Conservation (phyloP, 2,888 invertebrate genomes). For the Calameuta idolon region DNA sequence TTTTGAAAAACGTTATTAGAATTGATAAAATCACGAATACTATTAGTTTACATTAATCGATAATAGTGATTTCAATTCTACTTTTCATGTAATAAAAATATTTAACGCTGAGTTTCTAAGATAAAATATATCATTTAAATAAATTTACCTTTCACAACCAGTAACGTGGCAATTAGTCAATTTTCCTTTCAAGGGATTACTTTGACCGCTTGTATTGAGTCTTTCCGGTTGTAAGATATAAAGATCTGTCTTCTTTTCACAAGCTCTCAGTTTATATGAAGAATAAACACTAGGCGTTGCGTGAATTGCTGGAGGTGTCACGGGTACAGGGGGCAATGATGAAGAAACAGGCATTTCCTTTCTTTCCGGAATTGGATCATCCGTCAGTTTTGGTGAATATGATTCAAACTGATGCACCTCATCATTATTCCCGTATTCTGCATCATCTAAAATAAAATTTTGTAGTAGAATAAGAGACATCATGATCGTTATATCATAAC, state of each 20-base stretch:
- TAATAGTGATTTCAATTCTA: not conserved
- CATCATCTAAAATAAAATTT: conserved; percentile 30
- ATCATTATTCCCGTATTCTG: conserved; percentile 53
- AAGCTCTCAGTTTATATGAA: conserved; percentile 73
- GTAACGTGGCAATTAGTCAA: conserved; percentile 89
- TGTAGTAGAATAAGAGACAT: too few relatives aligned
- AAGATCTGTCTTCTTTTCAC: conserved; percentile 89
- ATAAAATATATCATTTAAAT: not conserved
- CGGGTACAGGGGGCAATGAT: conserved; percentile 46
- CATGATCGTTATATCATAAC: too few relatives aligned
- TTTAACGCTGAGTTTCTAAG: too few relatives aligned
- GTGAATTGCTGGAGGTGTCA: conserved; percentile 59
- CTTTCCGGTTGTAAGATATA: conserved; percentile 86
- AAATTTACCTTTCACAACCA: conserved; percentile 82
- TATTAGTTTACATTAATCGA: not conserved
- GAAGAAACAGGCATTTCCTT: conserved; percentile 62
- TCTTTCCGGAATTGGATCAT: conserved; percentile 63
- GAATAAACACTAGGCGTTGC: conserved; percentile 72
- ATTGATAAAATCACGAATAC: too few relatives aligned
- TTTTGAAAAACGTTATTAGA: too few relatives aligned
- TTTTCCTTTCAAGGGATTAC: conserved; percentile 89
- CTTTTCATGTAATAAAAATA: not conserved
- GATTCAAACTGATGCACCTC: conserved; percentile 55
- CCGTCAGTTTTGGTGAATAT: conserved; percentile 64
- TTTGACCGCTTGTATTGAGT: conserved; percentile 81